These are phyloP conservation scores for Sigmodon hispidus DNA, from an alignment of 2,113 vertebrate species.

Conservation along the genomic window DNA sequence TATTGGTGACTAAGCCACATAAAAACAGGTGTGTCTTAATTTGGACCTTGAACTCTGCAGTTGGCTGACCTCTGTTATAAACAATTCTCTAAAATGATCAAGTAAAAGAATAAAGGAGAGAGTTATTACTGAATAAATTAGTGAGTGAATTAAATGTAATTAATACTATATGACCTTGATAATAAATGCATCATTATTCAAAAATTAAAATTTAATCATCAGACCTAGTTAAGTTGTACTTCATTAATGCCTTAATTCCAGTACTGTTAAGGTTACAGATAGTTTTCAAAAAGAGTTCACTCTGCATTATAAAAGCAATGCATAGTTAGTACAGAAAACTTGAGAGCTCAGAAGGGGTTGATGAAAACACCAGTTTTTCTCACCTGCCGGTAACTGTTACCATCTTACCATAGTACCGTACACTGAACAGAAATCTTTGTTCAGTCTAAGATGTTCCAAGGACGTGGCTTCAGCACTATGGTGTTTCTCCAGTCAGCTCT, in stretches of 20 bases:
- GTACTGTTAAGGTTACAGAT: conserved; percentile 23
- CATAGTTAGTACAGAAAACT: background rate
- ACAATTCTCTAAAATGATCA: conserved; percentile 20
- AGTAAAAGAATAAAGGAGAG: conserved; percentile 5
- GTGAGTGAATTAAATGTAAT: conserved; percentile 33
- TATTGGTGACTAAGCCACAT: background rate
- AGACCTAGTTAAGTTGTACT: conserved; percentile 61
- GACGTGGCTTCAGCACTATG: background rate
- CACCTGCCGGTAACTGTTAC: background rate
- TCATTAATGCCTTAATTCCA: conserved; percentile 72
- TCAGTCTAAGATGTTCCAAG: background rate
- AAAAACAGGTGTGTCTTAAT: background rate
- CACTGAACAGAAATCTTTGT: background rate
- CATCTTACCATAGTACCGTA: background rate
- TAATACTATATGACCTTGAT: conserved; percentile 56
- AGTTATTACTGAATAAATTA: conserved; percentile 50
- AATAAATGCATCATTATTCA: conserved; percentile 64
- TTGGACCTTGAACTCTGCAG: background rate
- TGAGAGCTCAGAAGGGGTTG: background rate
- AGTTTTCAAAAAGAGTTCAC: conserved; percentile 41
- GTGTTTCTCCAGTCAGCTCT: background rate
- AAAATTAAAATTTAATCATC: conserved; percentile 72
- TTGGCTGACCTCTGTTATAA: background rate
- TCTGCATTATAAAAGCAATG: conserved; percentile 41
- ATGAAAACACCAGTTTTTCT: background rate